Percentiles rank a stretch among this genome's conserved stretches.
Evolutionary conservation across 35 echinoderm and acorn worm species (phyloP).

Genomic region (Holothuria glaberrima): DNA sequence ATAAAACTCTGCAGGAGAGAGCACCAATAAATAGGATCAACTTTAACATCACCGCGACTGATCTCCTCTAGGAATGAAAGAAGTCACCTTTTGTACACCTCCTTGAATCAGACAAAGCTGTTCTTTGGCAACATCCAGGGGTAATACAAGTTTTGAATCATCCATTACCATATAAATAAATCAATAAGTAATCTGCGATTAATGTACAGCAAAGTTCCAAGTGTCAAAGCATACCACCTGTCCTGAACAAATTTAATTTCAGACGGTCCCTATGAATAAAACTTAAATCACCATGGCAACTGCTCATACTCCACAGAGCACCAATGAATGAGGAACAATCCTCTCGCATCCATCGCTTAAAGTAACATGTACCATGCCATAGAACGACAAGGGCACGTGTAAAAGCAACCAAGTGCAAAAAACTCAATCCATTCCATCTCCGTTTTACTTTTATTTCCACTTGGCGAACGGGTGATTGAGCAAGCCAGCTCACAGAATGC

Average conservation of each 20-base stretch:
- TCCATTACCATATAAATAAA: slow-evolving; percentile 57
- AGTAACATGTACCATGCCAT: slow-evolving; percentile 24
- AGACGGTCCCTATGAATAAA: slow-evolving; percentile 43
- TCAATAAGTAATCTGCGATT: slow-evolving; percentile 62
- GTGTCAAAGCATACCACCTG: slow-evolving; percentile 52
- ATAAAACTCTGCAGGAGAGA: too few relatives aligned
- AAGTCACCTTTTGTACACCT: too few relatives aligned
- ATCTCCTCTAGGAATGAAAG: too few relatives aligned
- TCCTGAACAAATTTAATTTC: slow-evolving; percentile 50
- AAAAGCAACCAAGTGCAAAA: neutral
- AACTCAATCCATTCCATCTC: neutral
- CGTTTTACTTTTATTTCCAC: too few relatives aligned
- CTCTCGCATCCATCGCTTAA: neutral
- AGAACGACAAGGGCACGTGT: slow-evolving; percentile 14
- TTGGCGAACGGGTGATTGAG: too few relatives aligned
- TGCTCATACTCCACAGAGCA: slow-evolving; percentile 15
- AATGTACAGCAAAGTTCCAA: slow-evolving; percentile 50
- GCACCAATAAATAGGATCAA: too few relatives aligned
- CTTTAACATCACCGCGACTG: too few relatives aligned
- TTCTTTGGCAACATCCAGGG: slow-evolving; percentile 11
- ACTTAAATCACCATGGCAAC: slow-evolving; percentile 58
- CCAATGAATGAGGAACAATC: slow-evolving; percentile 38
- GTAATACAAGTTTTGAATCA: slow-evolving; percentile 32
- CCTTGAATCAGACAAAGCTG: slow-evolving; percentile 19
- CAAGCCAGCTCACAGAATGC: neutral